These are phyloP conservation scores for Condylura cristata DNA, from an alignment of 2,113 vertebrate genomes.

Conservation along the genomic window DNA sequence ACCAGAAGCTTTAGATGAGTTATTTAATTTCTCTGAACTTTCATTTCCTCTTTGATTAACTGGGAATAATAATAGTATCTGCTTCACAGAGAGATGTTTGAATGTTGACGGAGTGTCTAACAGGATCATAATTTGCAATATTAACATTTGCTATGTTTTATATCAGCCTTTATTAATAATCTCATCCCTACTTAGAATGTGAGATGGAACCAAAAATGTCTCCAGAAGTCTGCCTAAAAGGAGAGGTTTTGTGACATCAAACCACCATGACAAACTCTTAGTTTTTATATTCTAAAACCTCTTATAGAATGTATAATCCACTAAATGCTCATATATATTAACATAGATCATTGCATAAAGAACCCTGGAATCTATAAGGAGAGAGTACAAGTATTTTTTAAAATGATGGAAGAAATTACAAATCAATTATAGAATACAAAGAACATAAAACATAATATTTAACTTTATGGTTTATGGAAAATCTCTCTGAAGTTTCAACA, in stretches of 20 bases:
- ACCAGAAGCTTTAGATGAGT: background rate
- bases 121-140: background rate
- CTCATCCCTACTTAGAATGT: background rate
- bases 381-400: background rate
- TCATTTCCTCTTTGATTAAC: background rate
- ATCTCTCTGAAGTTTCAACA: background rate
- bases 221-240: conserved; percentile 23
- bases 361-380: background rate
- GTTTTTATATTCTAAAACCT: conserved; percentile 23
- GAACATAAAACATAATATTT: background rate
- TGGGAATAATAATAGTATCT: background rate
- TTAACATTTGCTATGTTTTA: background rate
- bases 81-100: background rate
- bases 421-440: background rate
- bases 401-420: background rate
- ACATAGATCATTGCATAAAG: background rate
- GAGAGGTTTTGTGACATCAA: background rate
- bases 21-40: background rate
- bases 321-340: background rate
- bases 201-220: conserved; percentile 21
- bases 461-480: background rate
- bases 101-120: background rate
- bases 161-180: background rate
- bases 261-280: conserved; percentile 2
- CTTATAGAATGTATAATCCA: background rate